A percentile compares a stretch with the other conserved stretches of the same genome.
Evolutionary conservation across 2,888 invertebrate genomes (phyloP).

Genomic region (Limulus polyphemus): DNA sequence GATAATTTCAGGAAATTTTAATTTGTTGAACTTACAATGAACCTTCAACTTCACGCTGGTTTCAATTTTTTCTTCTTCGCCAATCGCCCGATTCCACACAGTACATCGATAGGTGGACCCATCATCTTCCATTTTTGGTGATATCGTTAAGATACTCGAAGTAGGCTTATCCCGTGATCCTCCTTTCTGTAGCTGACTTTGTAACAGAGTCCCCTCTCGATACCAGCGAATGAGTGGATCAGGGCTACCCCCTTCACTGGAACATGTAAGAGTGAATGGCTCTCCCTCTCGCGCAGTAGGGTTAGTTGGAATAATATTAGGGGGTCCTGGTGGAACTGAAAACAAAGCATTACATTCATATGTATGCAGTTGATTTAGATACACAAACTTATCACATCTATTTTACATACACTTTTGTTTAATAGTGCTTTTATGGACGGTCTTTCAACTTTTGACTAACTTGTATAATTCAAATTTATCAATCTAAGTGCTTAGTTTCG

Average conservation of each 20-base stretch:
- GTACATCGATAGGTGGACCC: slow-evolving; percentile 69
- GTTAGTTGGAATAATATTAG: slow-evolving; percentile 58
- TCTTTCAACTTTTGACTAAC: too few relatives aligned
- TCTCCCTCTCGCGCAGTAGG: slow-evolving; percentile 61
- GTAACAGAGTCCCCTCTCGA: slow-evolving; percentile 62
- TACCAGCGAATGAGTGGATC: slow-evolving; percentile 68
- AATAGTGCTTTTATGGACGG: too few relatives aligned
- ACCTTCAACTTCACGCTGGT: slow-evolving; percentile 68
- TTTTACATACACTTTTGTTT: too few relatives aligned
- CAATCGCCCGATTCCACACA: slow-evolving; percentile 79
- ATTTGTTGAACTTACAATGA: slow-evolving; percentile 61
- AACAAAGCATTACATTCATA: not conserved
- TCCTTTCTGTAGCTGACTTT: slow-evolving; percentile 53
- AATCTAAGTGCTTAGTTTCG: too few relatives aligned
- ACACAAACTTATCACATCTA: too few relatives aligned
- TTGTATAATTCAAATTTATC: too few relatives aligned
- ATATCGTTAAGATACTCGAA: slow-evolving; percentile 57
- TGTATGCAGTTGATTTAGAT: too few relatives aligned
- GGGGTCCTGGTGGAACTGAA: slow-evolving; percentile 61
- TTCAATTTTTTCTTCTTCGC: slow-evolving; percentile 62
- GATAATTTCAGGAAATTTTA: too few relatives aligned
- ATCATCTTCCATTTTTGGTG: slow-evolving; percentile 70
- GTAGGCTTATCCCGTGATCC: slow-evolving; percentile 61
- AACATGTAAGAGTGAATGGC: slow-evolving; percentile 40
- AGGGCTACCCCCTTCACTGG: slow-evolving; percentile 76